Evolutionary conservation across 2,888 invertebrate species (phyloP).

Genomic region (Drosophila anomelani): DNA sequence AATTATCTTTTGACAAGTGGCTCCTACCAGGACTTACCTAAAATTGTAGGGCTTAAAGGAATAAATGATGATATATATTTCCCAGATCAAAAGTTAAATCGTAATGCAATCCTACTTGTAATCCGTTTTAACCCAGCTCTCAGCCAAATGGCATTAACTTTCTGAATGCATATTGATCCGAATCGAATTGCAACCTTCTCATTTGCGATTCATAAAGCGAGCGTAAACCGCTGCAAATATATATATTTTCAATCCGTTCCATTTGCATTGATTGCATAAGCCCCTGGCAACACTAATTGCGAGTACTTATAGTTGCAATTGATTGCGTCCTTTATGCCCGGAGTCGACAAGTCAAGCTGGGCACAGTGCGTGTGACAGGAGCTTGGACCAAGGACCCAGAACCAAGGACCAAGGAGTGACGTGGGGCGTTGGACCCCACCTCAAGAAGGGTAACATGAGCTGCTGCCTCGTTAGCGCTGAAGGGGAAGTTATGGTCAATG

Average conservation of each 20-base stretch:
- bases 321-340: constrained; percentile 40
- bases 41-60: neutral
- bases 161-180: neutral
- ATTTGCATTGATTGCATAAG: constrained; percentile 34
- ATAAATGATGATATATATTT: neutral
- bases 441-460: constrained; percentile 49
- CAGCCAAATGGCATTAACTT: constrained; percentile 6
- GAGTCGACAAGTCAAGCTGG: constrained; percentile 23
- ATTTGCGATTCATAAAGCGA: constrained; percentile 33
- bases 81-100: neutral
- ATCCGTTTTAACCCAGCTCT: constrained; percentile 2
- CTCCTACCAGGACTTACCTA: neutral
- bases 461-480: constrained; percentile 46
- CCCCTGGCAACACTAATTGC: constrained; percentile 31
- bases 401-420: constrained; percentile 5
- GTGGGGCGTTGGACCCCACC: neutral
- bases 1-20: neutral
- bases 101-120: neutral
- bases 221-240: constrained; percentile 3
- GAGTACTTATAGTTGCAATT: constrained; percentile 45
- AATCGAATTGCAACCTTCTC: constrained; percentile 15
- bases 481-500: neutral
- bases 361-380: constrained; percentile 32
- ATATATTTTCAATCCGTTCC: constrained; percentile 14
- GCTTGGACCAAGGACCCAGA: constrained; percentile 8